phyloP scores from a whole-genome alignment of 2,113 vertebrate species.

The Oriolus oriolus region DNA sequence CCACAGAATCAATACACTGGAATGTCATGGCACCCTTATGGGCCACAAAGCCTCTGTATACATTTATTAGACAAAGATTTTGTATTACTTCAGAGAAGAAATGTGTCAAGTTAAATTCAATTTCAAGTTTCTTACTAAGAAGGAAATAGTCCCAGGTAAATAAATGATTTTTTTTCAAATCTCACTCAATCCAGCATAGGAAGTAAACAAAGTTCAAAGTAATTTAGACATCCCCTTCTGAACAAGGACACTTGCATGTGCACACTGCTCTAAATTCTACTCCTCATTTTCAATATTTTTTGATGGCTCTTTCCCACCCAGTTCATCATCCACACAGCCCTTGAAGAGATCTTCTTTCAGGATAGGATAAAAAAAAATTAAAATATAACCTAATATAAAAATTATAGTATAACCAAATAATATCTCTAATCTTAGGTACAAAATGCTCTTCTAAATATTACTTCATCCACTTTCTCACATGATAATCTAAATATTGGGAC shows the following conservation, averaged over 20 bases:
- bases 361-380: background rate
- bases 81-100: conserved; percentile 52
- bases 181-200: conserved; percentile 30
- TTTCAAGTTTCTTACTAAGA: conserved; percentile 50
- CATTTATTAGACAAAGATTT: conserved; percentile 73
- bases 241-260: background rate
- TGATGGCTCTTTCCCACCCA: background rate
- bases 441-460: background rate
- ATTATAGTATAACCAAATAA: background rate
- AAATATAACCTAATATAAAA: background rate
- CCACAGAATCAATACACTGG: conserved; percentile 70
- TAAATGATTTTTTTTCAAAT: conserved; percentile 41
- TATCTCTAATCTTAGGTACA: background rate
- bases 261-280: background rate
- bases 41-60: conserved; percentile 69
- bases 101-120: conserved; percentile 53
- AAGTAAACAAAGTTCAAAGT: conserved; percentile 15
- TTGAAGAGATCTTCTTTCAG: background rate
- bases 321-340: background rate
- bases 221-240: background rate
- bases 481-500: background rate
- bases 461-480: background rate
- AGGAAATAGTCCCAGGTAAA: conserved; percentile 47
- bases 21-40: conserved; percentile 75
- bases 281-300: background rate